Base-by-base conservation (phyloP, 2,797 vertebrate genomes). In the Fistularia tabacaria region DNA sequence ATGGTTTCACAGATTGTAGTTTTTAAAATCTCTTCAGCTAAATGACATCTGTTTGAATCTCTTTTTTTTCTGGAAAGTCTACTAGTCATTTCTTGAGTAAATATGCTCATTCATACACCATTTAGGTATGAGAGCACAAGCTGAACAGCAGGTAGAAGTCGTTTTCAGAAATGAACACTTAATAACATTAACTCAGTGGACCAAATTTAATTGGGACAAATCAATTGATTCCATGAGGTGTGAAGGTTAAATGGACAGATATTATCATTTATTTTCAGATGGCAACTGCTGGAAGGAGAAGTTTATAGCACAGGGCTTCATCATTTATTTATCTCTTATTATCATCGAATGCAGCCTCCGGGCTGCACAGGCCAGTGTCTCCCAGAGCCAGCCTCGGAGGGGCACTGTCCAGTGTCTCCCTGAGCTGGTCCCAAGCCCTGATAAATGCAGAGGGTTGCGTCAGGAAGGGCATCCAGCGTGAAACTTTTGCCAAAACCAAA, bases 191-290 rank as follows among this genome's bases (percentile, higher is more conserved):
- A 88, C 86, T 70, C 71, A 76, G 69, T 54, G 56, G 73, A 83
- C 73, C 73, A 48, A 57, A 83, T 84, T 86, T 84, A 83, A 82
- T 60, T 51, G 46, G 60, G 69, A 82, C 76, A 88, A 85, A 90
- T 90, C 76, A 79, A 82, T 86, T 87, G 77, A 88, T 83, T 86
- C 76, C 62, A 71, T n/a, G n/a, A n/a, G n/a, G n/a, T n/a, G n/a
- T n/a, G n/a, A n/a, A n/a, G 84, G 87, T 85, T 89, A 85, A 56
- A 46, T 50, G 64, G 80, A 77, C 67, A 80, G 76, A 85, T 80
- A 25, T 25, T 25, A 25, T 25, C 2, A 25, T 25, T 3, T 25
- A 5, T 3, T 25, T 25, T 25, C 5, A 25, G 25, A 25, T 25
- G 5, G 2, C 25, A 25, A 25, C 25, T 25, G 25, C 5, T 25